Evolutionary conservation across 2,888 invertebrate genomes (phyloP).

Genomic region (Antheraea assamensis): DNA sequence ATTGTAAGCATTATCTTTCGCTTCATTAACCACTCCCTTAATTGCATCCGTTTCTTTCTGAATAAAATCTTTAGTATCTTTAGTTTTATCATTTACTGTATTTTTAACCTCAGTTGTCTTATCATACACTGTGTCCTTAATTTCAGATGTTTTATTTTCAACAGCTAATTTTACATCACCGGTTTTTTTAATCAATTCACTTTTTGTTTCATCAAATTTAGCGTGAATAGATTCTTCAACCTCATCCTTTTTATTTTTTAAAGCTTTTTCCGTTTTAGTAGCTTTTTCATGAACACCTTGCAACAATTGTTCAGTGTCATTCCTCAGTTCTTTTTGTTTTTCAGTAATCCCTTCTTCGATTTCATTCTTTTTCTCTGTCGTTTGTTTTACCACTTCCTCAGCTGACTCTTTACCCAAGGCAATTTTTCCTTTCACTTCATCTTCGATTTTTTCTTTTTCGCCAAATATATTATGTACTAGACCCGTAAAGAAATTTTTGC

Average conservation of each 20-base stretch:
- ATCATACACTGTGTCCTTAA: slow-evolving; percentile 39
- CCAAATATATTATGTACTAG: slow-evolving; percentile 73
- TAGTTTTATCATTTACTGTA: slow-evolving; percentile 35
- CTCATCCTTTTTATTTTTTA: slow-evolving; percentile 45
- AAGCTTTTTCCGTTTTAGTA: slow-evolving; percentile 46
- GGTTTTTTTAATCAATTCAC: slow-evolving; percentile 39
- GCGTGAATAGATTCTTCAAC: slow-evolving; percentile 46
- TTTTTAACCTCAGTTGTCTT: slow-evolving; percentile 33
- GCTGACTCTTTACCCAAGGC: slow-evolving; percentile 65
- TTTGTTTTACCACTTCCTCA: slow-evolving; percentile 60
- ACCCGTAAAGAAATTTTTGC: slow-evolving; percentile 72
- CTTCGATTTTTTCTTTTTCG: slow-evolving; percentile 74
- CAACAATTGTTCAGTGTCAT: slow-evolving; percentile 42
- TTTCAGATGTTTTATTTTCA: slow-evolving; percentile 45
- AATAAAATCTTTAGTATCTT: slow-evolving; percentile 35
- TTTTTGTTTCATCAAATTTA: slow-evolving; percentile 43
- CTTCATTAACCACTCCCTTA: slow-evolving; percentile 35
- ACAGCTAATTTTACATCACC: slow-evolving; percentile 45
- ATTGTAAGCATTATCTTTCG: slow-evolving; percentile 32
- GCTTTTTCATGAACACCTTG: slow-evolving; percentile 48
- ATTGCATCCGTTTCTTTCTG: slow-evolving; percentile 45
- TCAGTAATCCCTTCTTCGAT: slow-evolving; percentile 51
- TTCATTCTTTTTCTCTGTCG: slow-evolving; percentile 59
- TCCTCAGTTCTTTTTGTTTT: slow-evolving; percentile 54
- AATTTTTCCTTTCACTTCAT: slow-evolving; percentile 65